Evolutionary conservation across 1,140 invertebrate genomes (phyloP).

Genomic region (Phenacoccus solenopsis): DNA sequence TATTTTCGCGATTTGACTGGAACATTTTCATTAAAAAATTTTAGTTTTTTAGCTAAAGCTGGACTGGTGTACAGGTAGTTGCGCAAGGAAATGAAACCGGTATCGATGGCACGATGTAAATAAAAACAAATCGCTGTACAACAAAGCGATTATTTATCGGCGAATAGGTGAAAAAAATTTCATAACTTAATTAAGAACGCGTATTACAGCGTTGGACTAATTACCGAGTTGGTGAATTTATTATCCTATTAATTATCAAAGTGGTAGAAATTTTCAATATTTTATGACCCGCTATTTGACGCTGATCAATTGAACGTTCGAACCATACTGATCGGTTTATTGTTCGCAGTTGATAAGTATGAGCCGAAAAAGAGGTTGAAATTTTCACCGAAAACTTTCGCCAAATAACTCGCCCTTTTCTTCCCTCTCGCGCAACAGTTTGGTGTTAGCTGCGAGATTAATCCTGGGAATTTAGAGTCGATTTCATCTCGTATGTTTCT

Average conservation of each 20-base stretch:
- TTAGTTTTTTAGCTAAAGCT: too few species aligned
- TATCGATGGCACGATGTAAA: background rate
- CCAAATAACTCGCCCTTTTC: background rate
- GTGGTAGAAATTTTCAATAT: background rate
- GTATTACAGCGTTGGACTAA: background rate
- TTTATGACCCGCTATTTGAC: conserved; percentile 1
- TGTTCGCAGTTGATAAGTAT: background rate
- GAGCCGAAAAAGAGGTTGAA: background rate
- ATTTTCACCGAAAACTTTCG: background rate
- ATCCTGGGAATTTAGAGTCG: background rate
- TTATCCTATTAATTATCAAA: conserved; percentile 3
- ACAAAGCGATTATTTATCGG: too few species aligned
- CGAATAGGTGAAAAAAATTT: background rate
- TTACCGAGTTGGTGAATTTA: background rate
- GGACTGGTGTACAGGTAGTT: too few species aligned
- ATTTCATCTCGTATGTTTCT: background rate
- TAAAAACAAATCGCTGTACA: background rate
- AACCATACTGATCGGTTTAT: background rate
- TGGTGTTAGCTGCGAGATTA: too few species aligned
- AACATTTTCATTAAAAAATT: too few species aligned
- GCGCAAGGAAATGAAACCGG: too few species aligned
- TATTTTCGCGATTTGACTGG: too few species aligned
- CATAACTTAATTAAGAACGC: background rate
- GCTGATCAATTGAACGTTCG: background rate
- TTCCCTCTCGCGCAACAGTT: too few species aligned